Percentiles rank a stretch among this genome's conserved stretches.
These are phyloP conservation scores for Amitus sp. DNA, from an alignment of 2,888 invertebrate genomes.

Conservation along the genomic window DNA sequence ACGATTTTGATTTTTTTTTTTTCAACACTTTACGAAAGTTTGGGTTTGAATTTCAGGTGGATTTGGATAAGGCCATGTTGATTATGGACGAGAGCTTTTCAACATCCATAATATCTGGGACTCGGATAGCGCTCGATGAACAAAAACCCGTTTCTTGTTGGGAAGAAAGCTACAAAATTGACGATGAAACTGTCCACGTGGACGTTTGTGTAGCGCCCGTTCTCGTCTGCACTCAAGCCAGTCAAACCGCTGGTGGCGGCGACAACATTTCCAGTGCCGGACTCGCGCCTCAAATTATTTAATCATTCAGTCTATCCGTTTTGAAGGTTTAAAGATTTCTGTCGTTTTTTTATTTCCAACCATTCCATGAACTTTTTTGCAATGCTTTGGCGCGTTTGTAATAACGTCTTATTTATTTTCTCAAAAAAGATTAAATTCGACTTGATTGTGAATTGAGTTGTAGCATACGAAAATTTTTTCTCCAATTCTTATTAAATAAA, in stretches of 20 bases:
- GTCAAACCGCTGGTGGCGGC: conserved; percentile 86
- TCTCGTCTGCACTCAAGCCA: conserved; percentile 82
- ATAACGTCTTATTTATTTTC: too few species aligned
- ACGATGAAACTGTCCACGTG: conserved; percentile 61
- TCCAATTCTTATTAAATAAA: too few species aligned
- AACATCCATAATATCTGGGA: conserved; percentile 71
- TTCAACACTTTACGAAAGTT: too few species aligned
- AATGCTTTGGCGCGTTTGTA: too few species aligned
- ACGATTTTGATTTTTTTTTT: too few species aligned
- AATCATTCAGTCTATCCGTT: too few species aligned
- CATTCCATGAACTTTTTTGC: not conserved
- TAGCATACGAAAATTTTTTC: too few species aligned
- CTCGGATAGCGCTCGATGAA: conserved; percentile 74
- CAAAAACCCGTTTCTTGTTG: conserved; percentile 84
- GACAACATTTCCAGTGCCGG: conserved; percentile 92
- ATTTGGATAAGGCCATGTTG: conserved; percentile 70
- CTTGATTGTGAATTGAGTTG: too few species aligned
- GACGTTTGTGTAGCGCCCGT: conserved; percentile 87
- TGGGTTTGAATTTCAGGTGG: too few species aligned
- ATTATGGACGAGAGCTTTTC: conserved; percentile 87
- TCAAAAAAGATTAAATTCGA: too few species aligned
- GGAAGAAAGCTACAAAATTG: conserved; percentile 72
- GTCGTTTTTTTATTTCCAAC: too few species aligned
- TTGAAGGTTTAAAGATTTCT: too few species aligned
- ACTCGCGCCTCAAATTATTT: conserved; percentile 77